These are phyloP conservation scores for Cryptocephalus moraei DNA, from an alignment of 2,888 invertebrate species.

Conservation along the genomic window DNA sequence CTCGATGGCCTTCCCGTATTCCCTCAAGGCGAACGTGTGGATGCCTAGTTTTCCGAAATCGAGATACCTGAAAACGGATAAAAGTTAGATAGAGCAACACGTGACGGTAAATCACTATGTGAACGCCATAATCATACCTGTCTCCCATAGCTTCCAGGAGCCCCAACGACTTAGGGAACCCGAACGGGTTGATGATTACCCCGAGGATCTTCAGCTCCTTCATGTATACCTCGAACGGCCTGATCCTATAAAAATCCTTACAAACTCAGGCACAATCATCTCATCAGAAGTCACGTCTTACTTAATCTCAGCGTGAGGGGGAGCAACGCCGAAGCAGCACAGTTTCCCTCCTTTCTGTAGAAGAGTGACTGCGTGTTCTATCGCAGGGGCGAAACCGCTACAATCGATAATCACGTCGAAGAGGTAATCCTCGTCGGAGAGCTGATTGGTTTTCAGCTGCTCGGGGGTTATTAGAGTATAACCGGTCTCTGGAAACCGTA, in stretches of 20 bases:
- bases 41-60: slow-evolving; percentile 51
- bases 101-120: too few relatives aligned
- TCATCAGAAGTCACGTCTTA: slow-evolving; percentile 9
- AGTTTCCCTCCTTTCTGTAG: slow-evolving; percentile 53
- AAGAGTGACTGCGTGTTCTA: slow-evolving; percentile 50
- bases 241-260: slow-evolving; percentile 33
- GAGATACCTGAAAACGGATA: slow-evolving; percentile 41
- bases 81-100: neutral
- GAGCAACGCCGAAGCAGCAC: slow-evolving; percentile 59
- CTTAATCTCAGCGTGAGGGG: slow-evolving; percentile 41
- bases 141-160: slow-evolving; percentile 53
- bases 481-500: slow-evolving; percentile 44
- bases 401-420: slow-evolving; percentile 64
- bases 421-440: slow-evolving; percentile 33
- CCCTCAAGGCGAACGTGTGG: slow-evolving; percentile 42
- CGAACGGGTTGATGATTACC: slow-evolving; percentile 57
- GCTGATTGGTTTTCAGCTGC: slow-evolving; percentile 38
- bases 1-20: slow-evolving; percentile 45
- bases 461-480: slow-evolving; percentile 47
- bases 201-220: slow-evolving; percentile 56
- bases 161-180: slow-evolving; percentile 53
- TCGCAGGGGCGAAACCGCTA: slow-evolving; percentile 59
- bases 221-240: slow-evolving; percentile 49
- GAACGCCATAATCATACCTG: slow-evolving; percentile 9
- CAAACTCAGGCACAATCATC: neutral